Evolutionary conservation across 1,140 invertebrate genomes (phyloP), one percentile per base, ranked within the genome.

Genomic region (Antheraea mylitta): DNA sequence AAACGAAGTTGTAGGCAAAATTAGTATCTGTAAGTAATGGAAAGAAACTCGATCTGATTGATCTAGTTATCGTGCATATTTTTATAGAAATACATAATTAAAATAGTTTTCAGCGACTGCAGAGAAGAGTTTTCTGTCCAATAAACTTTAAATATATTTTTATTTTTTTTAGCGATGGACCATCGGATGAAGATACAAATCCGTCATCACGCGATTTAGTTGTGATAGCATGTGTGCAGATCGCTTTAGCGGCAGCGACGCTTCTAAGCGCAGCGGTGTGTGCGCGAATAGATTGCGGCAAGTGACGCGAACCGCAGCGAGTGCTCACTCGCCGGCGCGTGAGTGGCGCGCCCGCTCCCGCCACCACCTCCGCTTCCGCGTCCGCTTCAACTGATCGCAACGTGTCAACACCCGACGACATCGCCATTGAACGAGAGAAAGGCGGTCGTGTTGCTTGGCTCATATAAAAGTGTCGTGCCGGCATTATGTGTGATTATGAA

Each of bases 181-280:
- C 73, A 11, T 16, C 45, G 22, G 84, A 83, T 64, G 85, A 90
- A 58, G 86, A 90, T 59, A 79, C 80, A 7, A 71, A 66, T 38
- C 83, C 87, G 16, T 87, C 89, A 8, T 84, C 86, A 7, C 83
- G 89, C n/a, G 89, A 91, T 66, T 66, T 91, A 36, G 76, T 89
- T 0, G 85, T 91, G 9, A 90, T 91, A 59, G 89, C 88, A 7
- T 82, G 80, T 60, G 83, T 91, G 7, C 89, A 91, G 77, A 90
- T 89, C 67, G 78, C 78, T 10, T 73, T 91, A 0, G 86, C 88
- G 1, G 73, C 70, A 16, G 78, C 86, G 0, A 90, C 89, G 5
- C 77, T 92, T 0, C 65, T 89, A 3, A 90, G 84, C 72, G 86
- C 86, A 0, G 82, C 82, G 5, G 71, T 89, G 7, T 89, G 85